Conservation (phyloP, 2,797 vertebrate genomes). For the Pristis pectinata region DNA sequence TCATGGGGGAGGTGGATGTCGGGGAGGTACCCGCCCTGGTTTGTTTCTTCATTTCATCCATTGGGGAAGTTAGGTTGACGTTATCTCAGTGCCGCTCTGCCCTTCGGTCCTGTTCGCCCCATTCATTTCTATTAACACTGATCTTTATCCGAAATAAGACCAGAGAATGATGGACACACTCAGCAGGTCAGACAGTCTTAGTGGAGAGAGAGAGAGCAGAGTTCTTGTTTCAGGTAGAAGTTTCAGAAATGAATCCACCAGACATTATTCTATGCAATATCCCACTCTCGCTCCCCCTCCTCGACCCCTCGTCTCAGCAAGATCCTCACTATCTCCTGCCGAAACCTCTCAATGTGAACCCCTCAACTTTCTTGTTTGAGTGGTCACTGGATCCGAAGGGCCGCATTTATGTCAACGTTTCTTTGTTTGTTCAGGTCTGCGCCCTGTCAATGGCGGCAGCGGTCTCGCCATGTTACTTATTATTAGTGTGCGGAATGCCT, state of each 20-base stretch:
- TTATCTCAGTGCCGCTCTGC: background rate
- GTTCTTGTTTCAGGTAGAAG: too few relatives aligned
- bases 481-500: background rate
- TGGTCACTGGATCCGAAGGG: fast-evolving
- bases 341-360: too few relatives aligned
- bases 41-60: background rate
- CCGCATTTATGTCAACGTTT: background rate
- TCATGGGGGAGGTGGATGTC: background rate
- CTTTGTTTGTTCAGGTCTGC: background rate
- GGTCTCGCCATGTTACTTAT: background rate
- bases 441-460: too few relatives aligned
- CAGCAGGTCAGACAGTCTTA: too few relatives aligned
- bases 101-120: background rate
- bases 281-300: too few relatives aligned
- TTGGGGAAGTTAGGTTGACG: background rate
- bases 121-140: background rate
- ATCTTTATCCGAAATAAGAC: background rate
- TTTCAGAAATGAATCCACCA: too few relatives aligned
- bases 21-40: background rate
- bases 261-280: too few relatives aligned
- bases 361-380: background rate
- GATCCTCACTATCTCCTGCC: too few relatives aligned
- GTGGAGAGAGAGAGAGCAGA: too few relatives aligned
- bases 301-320: too few relatives aligned
- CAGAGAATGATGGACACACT: too few relatives aligned